phyloP scores from a whole-genome alignment of 2,113 vertebrate genomes.

The Serilophus lunatus region DNA sequence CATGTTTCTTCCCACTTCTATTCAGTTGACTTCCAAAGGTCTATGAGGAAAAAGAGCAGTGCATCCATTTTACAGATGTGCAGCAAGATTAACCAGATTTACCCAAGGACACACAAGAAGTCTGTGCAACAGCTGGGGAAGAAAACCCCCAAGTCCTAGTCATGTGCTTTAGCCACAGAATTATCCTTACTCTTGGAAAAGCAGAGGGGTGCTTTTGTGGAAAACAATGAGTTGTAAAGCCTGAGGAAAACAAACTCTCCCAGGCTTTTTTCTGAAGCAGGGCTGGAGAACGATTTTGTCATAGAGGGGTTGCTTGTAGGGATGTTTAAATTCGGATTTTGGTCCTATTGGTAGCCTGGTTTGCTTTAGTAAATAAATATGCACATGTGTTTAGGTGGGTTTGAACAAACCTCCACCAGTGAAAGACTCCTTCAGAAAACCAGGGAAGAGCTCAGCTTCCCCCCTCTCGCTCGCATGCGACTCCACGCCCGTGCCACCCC shows the following conservation, averaged over 20 bases:
- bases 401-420: constrained; percentile 7
- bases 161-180: constrained; percentile 48
- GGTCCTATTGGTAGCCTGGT: not conserved
- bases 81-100: constrained; percentile 11
- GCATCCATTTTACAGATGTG: constrained; percentile 35
- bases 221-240: constrained; percentile 60
- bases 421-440: constrained; percentile 25
- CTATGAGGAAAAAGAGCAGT: not conserved
- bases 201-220: constrained; percentile 32
- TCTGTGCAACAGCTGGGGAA: constrained; percentile 50
- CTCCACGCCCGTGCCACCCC: not conserved
- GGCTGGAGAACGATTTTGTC: constrained; percentile 1
- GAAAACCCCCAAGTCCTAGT: constrained; percentile 22
- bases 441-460: not conserved
- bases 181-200: constrained; percentile 44
- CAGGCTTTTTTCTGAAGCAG: not conserved
- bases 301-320: not conserved
- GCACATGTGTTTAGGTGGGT: constrained; percentile 13
- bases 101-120: constrained; percentile 26
- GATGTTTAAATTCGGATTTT: not conserved
- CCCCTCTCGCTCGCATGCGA: accelerated
- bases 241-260: constrained; percentile 44
- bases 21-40: not conserved
- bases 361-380: constrained; percentile 50
- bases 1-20: not conserved